Percentiles rank a stretch among this genome's conserved stretches.
Evolutionary conservation across 2,797 vertebrate genomes (phyloP).

Genomic region (Tragelaphus eurycerus): DNA sequence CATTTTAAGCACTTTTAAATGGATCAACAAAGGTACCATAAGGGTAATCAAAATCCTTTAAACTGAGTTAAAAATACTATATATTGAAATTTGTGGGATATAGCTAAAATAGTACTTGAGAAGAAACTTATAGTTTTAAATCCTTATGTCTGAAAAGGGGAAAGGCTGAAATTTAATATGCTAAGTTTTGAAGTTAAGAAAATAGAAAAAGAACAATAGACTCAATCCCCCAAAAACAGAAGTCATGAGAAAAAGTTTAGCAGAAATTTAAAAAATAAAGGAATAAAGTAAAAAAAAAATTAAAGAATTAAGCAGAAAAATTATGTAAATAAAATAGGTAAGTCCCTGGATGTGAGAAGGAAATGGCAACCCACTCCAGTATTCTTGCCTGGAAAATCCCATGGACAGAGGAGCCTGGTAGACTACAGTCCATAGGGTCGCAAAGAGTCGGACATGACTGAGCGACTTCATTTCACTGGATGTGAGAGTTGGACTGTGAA

Average conservation of each 20-base stretch:
- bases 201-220: background rate
- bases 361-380: too few relatives aligned
- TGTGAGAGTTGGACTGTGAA: too few relatives aligned
- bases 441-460: too few relatives aligned
- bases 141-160: background rate
- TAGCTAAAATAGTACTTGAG: background rate
- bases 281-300: background rate
- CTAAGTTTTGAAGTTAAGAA: background rate
- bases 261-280: background rate
- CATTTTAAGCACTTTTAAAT: background rate
- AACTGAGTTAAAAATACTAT: background rate
- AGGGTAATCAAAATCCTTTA: background rate
- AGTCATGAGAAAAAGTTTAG: background rate
- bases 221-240: background rate
- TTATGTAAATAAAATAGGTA: background rate
- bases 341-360: background rate
- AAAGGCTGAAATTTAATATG: background rate
- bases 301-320: background rate
- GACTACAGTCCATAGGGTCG: too few relatives aligned
- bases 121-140: conserved; percentile 19
- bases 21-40: background rate
- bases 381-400: too few relatives aligned
- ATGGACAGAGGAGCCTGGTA: too few relatives aligned
- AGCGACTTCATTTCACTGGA: background rate
- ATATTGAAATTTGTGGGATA: background rate